Percentiles rank a stretch among this genome's conserved stretches.
These are phyloP conservation scores for Chalcosyrphus nemorum DNA, from an alignment of 2,888 invertebrate species.

Conservation along the genomic window DNA sequence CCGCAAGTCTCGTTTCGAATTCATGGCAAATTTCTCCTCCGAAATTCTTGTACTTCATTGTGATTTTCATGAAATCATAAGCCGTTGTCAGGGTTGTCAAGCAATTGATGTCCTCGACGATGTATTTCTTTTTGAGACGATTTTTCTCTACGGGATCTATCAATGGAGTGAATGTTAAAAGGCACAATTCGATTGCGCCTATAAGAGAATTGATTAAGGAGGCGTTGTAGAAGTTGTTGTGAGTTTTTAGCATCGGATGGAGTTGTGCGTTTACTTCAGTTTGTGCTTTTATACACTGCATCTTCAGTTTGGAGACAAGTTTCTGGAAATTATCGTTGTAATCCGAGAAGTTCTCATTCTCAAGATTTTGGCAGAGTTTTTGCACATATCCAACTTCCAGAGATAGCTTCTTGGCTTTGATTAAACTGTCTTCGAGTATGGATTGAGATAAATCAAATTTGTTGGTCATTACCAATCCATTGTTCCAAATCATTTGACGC, in stretches of 20 bases:
- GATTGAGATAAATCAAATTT: conserved; percentile 71
- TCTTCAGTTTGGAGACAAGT: conserved; percentile 71
- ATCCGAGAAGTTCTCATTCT: conserved; percentile 74
- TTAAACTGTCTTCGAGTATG: conserved; percentile 48
- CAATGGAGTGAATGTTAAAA: conserved; percentile 86
- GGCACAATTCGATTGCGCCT: conserved; percentile 84
- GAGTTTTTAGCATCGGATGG: conserved; percentile 62
- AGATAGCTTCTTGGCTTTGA: conserved; percentile 75
- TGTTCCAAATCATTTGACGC: conserved; percentile 84
- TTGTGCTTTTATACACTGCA: conserved; percentile 49
- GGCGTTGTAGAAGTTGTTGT: conserved; percentile 68
- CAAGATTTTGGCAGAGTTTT: conserved; percentile 66
- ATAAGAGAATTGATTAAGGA: conserved; percentile 77
- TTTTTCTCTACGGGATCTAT: conserved; percentile 94
- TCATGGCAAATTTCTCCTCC: conserved; percentile 77
- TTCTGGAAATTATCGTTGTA: conserved; percentile 75
- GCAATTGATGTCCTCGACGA: conserved; percentile 86
- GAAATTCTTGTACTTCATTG: conserved; percentile 79
- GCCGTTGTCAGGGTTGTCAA: conserved; percentile 84
- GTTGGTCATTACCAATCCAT: conserved; percentile 76
- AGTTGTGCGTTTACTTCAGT: conserved; percentile 32
- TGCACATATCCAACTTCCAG: conserved; percentile 77
- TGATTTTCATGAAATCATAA: conserved; percentile 82
- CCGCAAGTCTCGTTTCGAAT: conserved; percentile 73
- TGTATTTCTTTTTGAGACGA: conserved; percentile 87